Evolutionary conservation across 2,797 vertebrate species (phyloP), one percentile per base, ranked within the genome.

Genomic region (Cossypha heuglini): DNA sequence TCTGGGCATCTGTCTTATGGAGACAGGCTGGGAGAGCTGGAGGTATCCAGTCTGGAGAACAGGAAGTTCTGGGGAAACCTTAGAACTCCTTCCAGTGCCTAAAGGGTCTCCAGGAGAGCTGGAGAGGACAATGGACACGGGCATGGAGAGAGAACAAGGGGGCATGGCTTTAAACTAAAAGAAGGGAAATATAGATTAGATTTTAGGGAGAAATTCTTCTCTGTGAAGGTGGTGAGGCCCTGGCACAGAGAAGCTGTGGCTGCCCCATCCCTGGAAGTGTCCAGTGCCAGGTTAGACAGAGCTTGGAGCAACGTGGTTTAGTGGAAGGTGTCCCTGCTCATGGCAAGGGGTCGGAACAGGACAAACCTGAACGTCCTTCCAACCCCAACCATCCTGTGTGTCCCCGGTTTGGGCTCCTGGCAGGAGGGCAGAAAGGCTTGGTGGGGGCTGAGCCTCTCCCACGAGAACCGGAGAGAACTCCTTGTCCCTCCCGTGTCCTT

Each of bases 181-280:
- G 14, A 38, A 38, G 37, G 37, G 37, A 38, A 38, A 38, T 38
- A 38, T 38, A 38, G 37, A 13, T 38, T 38, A 38, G 5, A 62
- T 69, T 62, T 69, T 62, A 62, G 14, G 21, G 21, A 26, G 25
- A 69, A 62, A 55, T 31, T 42, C 5, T 69, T 69, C 35, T 15
- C 26, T 18, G 25, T 11, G 40, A 55, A 35, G 20, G 6, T 20
- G 38, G 4, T 11, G 24, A 68, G 17, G 9, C 0, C 0, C 13
- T 52, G 33, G 46, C 20, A 61, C 24, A 33, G 20, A 46, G 48
- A 31, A 69, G 29, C 20, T 54, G 6, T 3, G 9, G 29, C 54
- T 33, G 19, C 20, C 9, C 14, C 33, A 40, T 13, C 19, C 20
- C 16, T 61, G 14, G 9, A 25, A 40, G 29, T 9, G 35, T 26